Evolutionary conservation across 1,140 invertebrate genomes (phyloP), one percentile per base, ranked within the genome.

Genomic region (Coelopa frigida): DNA sequence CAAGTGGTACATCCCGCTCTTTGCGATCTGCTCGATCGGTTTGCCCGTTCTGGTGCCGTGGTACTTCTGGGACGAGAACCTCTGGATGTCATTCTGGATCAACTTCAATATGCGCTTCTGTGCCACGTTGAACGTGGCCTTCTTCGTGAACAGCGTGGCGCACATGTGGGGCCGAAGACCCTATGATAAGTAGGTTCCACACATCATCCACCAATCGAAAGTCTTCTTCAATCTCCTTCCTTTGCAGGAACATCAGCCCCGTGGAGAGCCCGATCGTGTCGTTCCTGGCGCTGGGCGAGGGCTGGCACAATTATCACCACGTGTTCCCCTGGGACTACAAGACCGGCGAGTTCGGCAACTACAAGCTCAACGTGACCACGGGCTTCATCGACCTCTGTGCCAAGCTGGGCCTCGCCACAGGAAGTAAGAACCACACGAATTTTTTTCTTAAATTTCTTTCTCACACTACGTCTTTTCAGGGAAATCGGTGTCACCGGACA

Each of bases 301-400:
- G 90, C 18, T 94, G 89, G 83, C 92, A 95, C 67, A 96, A 95
- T 70, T 97, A 91, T 70, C 93, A 97, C 64, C 94, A 97, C 62
- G 87, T 89, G 1, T 82, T 82, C 46, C 66, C 66, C 14, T 69
- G 66, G 77, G 93, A 97, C 63, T 93, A 94, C 64, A 81, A 85
- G 54, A 87, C 88, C 0, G 83, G 84, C 2, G 92, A 96, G 56
- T 71, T 87, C 2, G 85, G 84, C 2, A 70, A 76, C 33, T 79
- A 78, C 42, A 69, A 65, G 7, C 72, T 80, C 32, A 87, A 89
- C 54, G 55, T 81, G 2, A 85, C 82, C 0, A 87, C 84, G 0
- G 75, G 56, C 0, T 84, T 87, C 50, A 87, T 89, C 33, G 81
- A 87, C 51, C 70, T 75, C 2, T 87, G 85, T 45, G 79, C 81